Percentiles rank a stretch among this genome's conserved stretches.
These are phyloP conservation scores for Eilema caniola DNA, from an alignment of 2,888 invertebrate species.

Conservation along the genomic window DNA sequence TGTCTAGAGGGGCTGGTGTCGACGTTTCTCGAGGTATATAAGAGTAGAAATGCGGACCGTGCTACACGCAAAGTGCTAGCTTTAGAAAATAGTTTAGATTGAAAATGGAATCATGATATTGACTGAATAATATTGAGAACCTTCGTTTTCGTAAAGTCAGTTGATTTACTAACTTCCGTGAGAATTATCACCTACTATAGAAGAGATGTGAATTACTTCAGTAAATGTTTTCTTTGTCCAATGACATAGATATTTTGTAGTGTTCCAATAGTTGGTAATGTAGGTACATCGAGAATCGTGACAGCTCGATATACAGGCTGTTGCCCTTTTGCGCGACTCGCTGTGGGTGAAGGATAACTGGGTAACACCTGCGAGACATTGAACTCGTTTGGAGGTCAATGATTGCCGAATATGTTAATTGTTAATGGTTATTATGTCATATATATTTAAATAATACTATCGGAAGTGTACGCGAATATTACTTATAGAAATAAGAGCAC, in stretches of 20 bases:
- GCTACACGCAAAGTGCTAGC: too few species aligned
- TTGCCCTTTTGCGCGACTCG: slow-evolving; percentile 29
- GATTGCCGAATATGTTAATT: slow-evolving; percentile 15
- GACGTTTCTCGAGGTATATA: too few species aligned
- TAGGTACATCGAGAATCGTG: slow-evolving; percentile 33
- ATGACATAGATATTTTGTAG: neutral
- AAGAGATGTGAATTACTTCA: slow-evolving; percentile 23
- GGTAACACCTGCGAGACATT: slow-evolving; percentile 17
- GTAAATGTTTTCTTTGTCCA: slow-evolving; percentile 6
- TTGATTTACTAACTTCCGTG: slow-evolving; percentile 25
- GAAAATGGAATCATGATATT: too few species aligned
- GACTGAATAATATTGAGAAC: too few species aligned
- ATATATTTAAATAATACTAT: neutral
- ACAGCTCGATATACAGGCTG: slow-evolving; percentile 27
- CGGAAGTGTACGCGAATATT: neutral
- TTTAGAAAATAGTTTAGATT: too few species aligned
- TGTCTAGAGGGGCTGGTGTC: too few species aligned
- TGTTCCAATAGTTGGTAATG: neutral
- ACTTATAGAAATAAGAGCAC: too few species aligned
- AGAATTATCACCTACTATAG: slow-evolving; percentile 18
- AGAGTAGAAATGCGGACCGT: too few species aligned
- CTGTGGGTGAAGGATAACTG: slow-evolving; percentile 15
- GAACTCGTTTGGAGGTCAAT: slow-evolving; percentile 22
- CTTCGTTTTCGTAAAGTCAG: neutral
- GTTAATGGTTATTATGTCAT: neutral